phyloP scores from a whole-genome alignment of 2,797 vertebrate species.

The Enteromius anoplus region DNA sequence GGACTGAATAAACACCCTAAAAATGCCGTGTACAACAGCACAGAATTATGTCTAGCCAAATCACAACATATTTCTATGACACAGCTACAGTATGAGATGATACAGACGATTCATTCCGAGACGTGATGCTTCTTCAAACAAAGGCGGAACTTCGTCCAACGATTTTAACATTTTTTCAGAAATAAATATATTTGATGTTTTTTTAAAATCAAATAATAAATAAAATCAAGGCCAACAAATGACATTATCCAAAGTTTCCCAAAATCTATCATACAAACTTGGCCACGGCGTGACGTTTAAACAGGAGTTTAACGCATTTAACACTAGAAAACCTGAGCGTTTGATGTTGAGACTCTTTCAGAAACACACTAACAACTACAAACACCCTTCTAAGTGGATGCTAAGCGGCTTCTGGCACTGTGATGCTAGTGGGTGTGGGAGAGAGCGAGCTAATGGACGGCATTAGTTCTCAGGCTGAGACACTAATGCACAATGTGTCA shows the following conservation, averaged over 20 bases:
- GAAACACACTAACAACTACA: conserved; percentile 41
- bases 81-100: not conserved
- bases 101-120: not conserved
- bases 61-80: conserved; percentile 21
- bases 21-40: conserved; percentile 13
- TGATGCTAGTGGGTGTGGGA: conserved; percentile 40
- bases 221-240: not conserved
- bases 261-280: not conserved
- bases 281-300: not conserved
- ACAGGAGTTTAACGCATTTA: conserved; percentile 15
- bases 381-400: conserved; percentile 51
- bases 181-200: too few relatives aligned
- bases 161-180: not conserved
- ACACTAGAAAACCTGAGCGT: conserved; percentile 15
- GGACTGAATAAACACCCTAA: conserved; percentile 14
- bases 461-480: conserved; percentile 58
- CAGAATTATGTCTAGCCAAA: conserved; percentile 7
- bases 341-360: conserved; percentile 47
- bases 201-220: not conserved
- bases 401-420: conserved; percentile 48
- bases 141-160: not conserved
- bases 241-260: not conserved
- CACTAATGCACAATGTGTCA: conserved; percentile 61
- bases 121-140: not conserved
- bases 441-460: conserved; percentile 56